A percentile compares a stretch with the other conserved stretches of the same genome.
Conservation (phyloP, 2,888 invertebrate genomes). For the Oeneis ivallda region DNA sequence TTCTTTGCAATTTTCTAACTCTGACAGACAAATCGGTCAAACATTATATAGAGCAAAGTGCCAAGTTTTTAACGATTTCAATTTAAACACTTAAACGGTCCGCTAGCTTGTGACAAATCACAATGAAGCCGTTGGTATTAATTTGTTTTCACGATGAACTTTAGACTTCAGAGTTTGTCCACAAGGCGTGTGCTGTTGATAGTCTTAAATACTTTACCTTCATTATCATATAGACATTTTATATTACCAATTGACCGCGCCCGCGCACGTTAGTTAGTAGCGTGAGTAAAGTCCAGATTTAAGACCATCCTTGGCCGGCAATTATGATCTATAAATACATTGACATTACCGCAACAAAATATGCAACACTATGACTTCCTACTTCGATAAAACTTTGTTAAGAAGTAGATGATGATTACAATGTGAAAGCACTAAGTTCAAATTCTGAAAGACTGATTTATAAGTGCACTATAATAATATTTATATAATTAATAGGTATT, state of each 20-base stretch:
- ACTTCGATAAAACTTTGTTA: background rate
- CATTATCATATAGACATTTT: slow-evolving; percentile 38
- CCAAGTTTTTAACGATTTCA: background rate
- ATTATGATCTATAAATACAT: slow-evolving; percentile 40
- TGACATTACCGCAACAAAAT: slow-evolving; percentile 16
- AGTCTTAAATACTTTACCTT: slow-evolving; percentile 23
- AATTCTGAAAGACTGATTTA: too few relatives aligned
- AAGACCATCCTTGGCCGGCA: slow-evolving; percentile 40
- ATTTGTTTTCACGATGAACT: background rate
- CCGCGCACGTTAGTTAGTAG: slow-evolving; percentile 31
- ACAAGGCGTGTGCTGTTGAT: slow-evolving; percentile 28
- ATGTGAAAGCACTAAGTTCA: too few relatives aligned
- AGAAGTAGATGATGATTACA: too few relatives aligned
- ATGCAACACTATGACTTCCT: slow-evolving; percentile 5
- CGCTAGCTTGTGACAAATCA: too few relatives aligned
- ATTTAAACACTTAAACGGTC: background rate
- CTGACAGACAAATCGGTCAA: background rate
- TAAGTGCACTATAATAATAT: too few relatives aligned
- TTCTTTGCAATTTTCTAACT: background rate
- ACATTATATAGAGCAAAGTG: background rate
- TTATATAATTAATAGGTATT: too few relatives aligned
- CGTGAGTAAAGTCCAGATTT: slow-evolving; percentile 42
- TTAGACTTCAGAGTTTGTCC: slow-evolving; percentile 5
- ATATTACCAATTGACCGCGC: slow-evolving; percentile 48
- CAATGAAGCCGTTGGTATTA: slow-evolving; percentile 2